A percentile compares a stretch with the other conserved stretches of the same genome.
Evolutionary conservation across 2,888 invertebrate species (phyloP).

Genomic region (Entomobrya proxima): DNA sequence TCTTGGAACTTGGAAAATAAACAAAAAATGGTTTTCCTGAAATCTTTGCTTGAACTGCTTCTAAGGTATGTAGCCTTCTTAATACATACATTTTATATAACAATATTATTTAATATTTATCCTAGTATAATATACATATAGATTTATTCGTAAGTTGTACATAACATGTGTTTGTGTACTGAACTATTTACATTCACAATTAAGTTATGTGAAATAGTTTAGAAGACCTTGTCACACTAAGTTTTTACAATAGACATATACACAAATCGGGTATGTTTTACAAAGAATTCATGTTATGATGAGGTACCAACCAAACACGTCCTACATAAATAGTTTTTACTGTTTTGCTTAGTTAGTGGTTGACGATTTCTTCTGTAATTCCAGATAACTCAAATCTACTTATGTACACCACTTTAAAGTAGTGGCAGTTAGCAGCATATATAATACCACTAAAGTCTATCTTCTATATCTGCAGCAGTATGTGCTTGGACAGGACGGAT

Average conservation of each 20-base stretch:
- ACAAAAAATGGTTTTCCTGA: slow-evolving; percentile 1
- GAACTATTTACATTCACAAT: slow-evolving; percentile 24
- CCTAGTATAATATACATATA: not conserved
- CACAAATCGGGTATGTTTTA: slow-evolving; percentile 36
- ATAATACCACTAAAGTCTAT: not conserved
- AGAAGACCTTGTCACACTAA: slow-evolving; percentile 11
- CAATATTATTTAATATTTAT: not conserved
- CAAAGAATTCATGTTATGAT: slow-evolving; percentile 9
- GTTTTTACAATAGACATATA: slow-evolving; percentile 43
- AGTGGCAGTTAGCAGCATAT: slow-evolving; percentile 29
- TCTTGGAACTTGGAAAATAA: no score
- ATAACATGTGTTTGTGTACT: slow-evolving; percentile 26
- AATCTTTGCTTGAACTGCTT: slow-evolving; percentile 27
- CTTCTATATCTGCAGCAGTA: slow-evolving; percentile 43
- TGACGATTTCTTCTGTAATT: not conserved
- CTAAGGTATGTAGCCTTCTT: slow-evolving; percentile 7
- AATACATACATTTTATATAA: slow-evolving; percentile 6
- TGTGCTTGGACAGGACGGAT: slow-evolving; percentile 67
- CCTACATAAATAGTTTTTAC: slow-evolving; percentile 28
- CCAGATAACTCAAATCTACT: slow-evolving; percentile 18
- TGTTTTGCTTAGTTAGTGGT: not conserved
- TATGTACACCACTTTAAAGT: not conserved
- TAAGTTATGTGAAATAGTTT: not conserved
- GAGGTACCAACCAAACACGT: slow-evolving; percentile 50
- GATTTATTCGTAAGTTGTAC: slow-evolving; percentile 18